phyloP scores from a whole-genome alignment of 2,888 invertebrate genomes.

The Caenorhabditis wallacei region DNA sequence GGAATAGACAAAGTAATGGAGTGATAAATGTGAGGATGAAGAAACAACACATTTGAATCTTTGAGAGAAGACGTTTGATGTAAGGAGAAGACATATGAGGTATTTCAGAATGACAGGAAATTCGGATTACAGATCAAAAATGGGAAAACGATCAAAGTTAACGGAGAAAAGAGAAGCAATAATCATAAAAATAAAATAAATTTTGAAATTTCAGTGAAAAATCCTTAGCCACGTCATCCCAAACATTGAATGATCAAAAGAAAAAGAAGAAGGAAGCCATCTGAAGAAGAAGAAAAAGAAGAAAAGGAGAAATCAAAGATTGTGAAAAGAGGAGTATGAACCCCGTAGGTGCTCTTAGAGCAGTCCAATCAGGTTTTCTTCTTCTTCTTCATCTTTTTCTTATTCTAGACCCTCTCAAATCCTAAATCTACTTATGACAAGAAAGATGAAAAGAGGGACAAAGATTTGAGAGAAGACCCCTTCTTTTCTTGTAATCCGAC shows the following conservation, averaged over 20 bases:
- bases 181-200: not conserved
- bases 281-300: not conserved
- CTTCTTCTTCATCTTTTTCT: slow-evolving; percentile 20
- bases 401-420: slow-evolving; percentile 23
- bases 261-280: slow-evolving; percentile 15
- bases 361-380: slow-evolving; percentile 30
- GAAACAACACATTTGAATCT: slow-evolving; percentile 18
- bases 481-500: slow-evolving; percentile 46
- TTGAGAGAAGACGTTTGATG: slow-evolving; percentile 2
- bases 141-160: slow-evolving; percentile 21
- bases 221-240: slow-evolving; percentile 12
- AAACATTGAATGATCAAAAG: slow-evolving; percentile 22
- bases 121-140: slow-evolving; percentile 20
- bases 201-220: not conserved
- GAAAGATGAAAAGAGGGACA: slow-evolving; percentile 38
- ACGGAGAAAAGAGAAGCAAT: not conserved
- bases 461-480: not conserved
- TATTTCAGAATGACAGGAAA: slow-evolving; percentile 18
- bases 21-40: slow-evolving; percentile 24
- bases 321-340: not conserved
- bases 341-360: slow-evolving; percentile 19
- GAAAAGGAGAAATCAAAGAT: slow-evolving; percentile 41
- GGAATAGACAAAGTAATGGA: slow-evolving; percentile 27
- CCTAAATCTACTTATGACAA: slow-evolving; percentile 59
- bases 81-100: slow-evolving; percentile 8